Conservation (phyloP, 2,797 vertebrate genomes). For the Sardinella longiceps region DNA sequence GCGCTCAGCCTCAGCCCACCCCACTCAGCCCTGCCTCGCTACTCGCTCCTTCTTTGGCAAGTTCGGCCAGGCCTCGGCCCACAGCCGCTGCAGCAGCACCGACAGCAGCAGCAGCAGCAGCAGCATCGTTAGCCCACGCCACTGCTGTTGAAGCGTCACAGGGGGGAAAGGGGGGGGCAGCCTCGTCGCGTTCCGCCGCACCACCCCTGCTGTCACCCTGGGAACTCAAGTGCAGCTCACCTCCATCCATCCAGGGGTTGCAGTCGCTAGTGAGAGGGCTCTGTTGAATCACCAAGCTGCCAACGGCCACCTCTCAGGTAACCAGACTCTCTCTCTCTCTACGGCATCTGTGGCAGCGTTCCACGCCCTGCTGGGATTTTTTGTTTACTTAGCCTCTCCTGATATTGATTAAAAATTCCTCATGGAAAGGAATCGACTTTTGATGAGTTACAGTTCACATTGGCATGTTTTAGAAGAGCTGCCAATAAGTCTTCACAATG, state of each 20-base stretch:
- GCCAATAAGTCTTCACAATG: too few species aligned
- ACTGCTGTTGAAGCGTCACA: conserved; percentile 74
- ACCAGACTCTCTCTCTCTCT: not conserved
- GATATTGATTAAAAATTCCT: too few species aligned
- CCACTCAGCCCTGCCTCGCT: conserved; percentile 79
- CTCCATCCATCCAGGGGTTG: conserved; percentile 80
- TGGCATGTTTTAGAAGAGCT: too few species aligned
- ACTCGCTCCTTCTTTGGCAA: conserved; percentile 86
- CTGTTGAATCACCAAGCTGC: conserved; percentile 71
- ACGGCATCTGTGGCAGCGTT: too few species aligned
- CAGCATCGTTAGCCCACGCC: not conserved
- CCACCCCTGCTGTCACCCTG: conserved; percentile 82
- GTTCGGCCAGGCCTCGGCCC: conserved; percentile 84
- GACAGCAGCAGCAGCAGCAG: conserved; percentile 86
- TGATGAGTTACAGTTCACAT: too few species aligned
- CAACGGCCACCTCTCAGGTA: conserved; percentile 86
- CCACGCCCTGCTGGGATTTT: too few species aligned
- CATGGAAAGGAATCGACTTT: too few species aligned
- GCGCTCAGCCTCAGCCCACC: conserved; percentile 70
- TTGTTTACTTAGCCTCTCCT: too few species aligned
- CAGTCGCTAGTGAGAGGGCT: conserved; percentile 79
- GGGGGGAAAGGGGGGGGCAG: conserved; percentile 1
- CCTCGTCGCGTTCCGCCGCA: conserved; percentile 74
- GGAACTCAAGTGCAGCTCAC: conserved; percentile 79
- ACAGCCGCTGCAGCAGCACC: conserved; percentile 84